phyloP scores from a whole-genome alignment of 1,140 invertebrate genomes.

The Lysiphlebus fabarum region DNA sequence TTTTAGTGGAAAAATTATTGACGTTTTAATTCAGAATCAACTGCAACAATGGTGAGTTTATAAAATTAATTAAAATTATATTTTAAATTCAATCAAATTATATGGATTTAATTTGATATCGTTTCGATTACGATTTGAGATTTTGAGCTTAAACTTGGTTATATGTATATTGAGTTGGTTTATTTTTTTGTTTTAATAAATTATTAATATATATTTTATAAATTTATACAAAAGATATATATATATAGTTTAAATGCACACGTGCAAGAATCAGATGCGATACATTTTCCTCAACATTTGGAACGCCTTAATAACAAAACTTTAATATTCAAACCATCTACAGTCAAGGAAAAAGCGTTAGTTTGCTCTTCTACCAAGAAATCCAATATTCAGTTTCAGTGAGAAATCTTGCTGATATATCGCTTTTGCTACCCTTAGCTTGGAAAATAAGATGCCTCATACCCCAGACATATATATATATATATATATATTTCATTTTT shows the following conservation, averaged over 20 bases:
- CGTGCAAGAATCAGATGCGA: neutral
- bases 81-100: too few species aligned
- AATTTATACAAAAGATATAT: neutral
- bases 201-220: too few species aligned
- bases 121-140: too few species aligned
- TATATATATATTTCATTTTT: neutral
- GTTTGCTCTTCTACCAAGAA: slow-evolving; percentile 19
- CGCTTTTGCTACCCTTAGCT: slow-evolving; percentile 13
- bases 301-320: slow-evolving; percentile 21
- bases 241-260: neutral
- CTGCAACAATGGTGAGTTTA: too few species aligned
- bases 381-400: slow-evolving; percentile 27
- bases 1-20: too few species aligned
- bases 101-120: too few species aligned
- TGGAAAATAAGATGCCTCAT: slow-evolving; percentile 3
- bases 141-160: too few species aligned
- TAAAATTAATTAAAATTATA: too few species aligned
- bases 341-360: slow-evolving; percentile 11
- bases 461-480: slow-evolving; percentile 1
- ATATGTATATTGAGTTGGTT: too few species aligned
- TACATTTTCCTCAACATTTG: neutral
- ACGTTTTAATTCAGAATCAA: too few species aligned
- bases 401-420: slow-evolving; percentile 26
- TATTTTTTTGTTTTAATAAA: too few species aligned
- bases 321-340: slow-evolving; percentile 18